Conservation (phyloP, 2,888 invertebrate genomes). For the Tenthredo mesomela region DNA sequence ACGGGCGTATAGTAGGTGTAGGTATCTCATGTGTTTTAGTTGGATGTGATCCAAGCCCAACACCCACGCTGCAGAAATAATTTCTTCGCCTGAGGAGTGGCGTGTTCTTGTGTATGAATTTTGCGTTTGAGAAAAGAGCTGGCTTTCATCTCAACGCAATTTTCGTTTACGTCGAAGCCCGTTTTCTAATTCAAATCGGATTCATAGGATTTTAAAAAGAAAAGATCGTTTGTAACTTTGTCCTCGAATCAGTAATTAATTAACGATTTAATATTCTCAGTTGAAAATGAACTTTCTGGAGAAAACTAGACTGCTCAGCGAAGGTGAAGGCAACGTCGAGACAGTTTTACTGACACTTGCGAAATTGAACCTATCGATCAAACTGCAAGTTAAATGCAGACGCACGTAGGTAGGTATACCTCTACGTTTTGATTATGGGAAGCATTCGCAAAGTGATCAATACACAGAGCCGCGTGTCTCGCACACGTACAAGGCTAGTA, state of each 20-base stretch:
- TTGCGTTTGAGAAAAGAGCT: not conserved
- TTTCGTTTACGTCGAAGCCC: not conserved
- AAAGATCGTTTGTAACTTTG: not conserved
- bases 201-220: not conserved
- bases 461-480: not conserved
- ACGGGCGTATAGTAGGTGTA: not conserved
- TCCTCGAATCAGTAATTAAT: not conserved
- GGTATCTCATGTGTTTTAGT: not conserved
- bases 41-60: slow-evolving; percentile 39
- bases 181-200: not conserved
- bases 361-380: slow-evolving; percentile 40
- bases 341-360: slow-evolving; percentile 19
- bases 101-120: not conserved
- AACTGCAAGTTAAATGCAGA: not conserved
- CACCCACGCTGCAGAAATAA: slow-evolving; percentile 33
- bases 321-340: not conserved
- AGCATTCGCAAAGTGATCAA: slow-evolving; percentile 23
- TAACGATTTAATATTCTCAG: not conserved
- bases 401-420: not conserved
- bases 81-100: not conserved
- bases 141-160: not conserved
- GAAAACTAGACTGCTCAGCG: not conserved
- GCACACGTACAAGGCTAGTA: not conserved
- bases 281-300: not conserved
- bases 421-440: slow-evolving; percentile 18